Evolutionary conservation across 2,888 invertebrate genomes (phyloP).

Genomic region (Peribatodes rhomboidaria): DNA sequence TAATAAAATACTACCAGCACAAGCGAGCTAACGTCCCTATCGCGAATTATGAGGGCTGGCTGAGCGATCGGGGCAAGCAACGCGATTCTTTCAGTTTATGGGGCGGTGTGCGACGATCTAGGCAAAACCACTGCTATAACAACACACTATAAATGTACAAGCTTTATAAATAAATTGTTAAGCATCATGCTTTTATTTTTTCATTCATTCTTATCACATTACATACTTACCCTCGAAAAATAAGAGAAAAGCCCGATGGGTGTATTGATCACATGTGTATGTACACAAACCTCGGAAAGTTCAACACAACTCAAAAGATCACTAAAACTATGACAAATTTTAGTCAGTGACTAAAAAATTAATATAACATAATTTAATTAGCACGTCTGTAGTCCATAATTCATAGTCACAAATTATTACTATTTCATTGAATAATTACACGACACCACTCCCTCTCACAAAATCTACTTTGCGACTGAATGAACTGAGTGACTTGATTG

Average conservation of each 20-base stretch:
- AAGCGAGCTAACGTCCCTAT: conserved; percentile 42
- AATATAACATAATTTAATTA: conserved; percentile 22
- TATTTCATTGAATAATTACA: conserved; percentile 48
- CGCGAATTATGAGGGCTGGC: conserved; percentile 43
- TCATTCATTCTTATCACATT: conserved; percentile 64
- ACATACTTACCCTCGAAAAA: conserved; percentile 75
- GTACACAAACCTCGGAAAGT: conserved; percentile 64
- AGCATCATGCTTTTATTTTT: conserved; percentile 47
- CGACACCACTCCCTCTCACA: conserved; percentile 49
- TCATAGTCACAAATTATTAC: conserved; percentile 34
- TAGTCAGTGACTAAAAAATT: background rate
- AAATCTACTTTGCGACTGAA: conserved; percentile 58
- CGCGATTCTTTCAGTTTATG: conserved; percentile 39
- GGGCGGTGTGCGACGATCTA: conserved; percentile 64
- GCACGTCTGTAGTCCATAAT: conserved; percentile 22
- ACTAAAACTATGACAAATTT: conserved; percentile 25
- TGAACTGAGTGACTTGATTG: conserved; percentile 45
- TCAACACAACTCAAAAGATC: conserved; percentile 27
- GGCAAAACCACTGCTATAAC: conserved; percentile 58
- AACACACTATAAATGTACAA: conserved; percentile 43
- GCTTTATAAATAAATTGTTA: conserved; percentile 42
- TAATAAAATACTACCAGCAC: conserved; percentile 66
- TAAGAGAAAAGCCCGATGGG: conserved; percentile 59
- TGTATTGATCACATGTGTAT: conserved; percentile 81
- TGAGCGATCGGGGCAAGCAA: conserved; percentile 28